Evolutionary conservation across 2,888 invertebrate species (phyloP), one percentile per base, ranked within the genome.

Genomic region (Drosophila macrothrix): DNA sequence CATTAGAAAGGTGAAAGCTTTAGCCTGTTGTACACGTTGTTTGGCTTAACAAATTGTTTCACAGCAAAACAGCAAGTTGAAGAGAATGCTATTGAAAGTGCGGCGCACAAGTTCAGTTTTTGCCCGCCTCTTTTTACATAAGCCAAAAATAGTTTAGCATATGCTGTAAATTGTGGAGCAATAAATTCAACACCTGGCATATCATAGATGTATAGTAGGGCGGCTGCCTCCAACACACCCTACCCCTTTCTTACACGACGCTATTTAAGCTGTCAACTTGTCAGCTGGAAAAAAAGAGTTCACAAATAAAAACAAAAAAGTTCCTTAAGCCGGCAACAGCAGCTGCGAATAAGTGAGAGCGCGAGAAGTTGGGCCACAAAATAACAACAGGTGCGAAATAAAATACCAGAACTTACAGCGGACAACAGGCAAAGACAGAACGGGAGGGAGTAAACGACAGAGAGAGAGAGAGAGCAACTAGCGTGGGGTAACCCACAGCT

Each of bases 341-440:
- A 77, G 71, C 80, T 79, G 73, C 69, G 29, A 35, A 35, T 25
- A 46, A 59, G 60, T 39, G 41, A 65, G 55, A 50, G 65, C 64
- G 60, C 68, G 63, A 25, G 56, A 59, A 52, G 22, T 41, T 53
- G 28, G 43, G 53, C 14, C 60, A 5, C 28, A 65, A 66, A 78
- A 70, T 69, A 72, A 66, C 70, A 84, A 82, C 84, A 87, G 84
- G 87, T 85, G 87, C 76, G 84, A 87, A 83, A 73, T 77, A 70
- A 68, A 53, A 63, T 56, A 52, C n/a, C 39, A 70, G 67, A 70
- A 62, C 64, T 63, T 70, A 64, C 39, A 61, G 28, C 35, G 58
- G 64, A 67, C 79, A 70, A 59, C 67, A 43, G 54, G 29, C 37
- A 22, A 49, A 54, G 53, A 50, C 66, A 50, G 16, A 29, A 10